A percentile compares a stretch with the other conserved stretches of the same genome.
These are phyloP conservation scores for Fratercula arctica DNA, from an alignment of 2,797 vertebrate genomes.

Conservation along the genomic window DNA sequence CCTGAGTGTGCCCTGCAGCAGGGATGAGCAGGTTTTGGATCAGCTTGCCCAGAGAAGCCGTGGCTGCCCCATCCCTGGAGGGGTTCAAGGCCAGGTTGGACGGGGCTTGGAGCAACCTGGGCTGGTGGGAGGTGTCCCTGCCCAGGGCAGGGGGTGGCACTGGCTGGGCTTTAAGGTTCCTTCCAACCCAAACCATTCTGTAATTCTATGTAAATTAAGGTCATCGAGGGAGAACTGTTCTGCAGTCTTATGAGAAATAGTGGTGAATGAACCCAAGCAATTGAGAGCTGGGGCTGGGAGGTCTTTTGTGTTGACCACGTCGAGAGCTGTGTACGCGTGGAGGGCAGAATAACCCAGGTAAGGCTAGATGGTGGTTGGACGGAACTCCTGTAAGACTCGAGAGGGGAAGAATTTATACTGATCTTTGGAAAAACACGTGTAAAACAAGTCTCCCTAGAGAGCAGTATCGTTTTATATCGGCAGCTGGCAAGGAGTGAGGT, in stretches of 20 bases:
- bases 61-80: no score
- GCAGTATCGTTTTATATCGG: background rate
- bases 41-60: no score
- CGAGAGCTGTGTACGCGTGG: fast-evolving
- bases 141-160: no score
- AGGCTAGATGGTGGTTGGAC: fast-evolving
- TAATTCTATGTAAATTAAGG: background rate
- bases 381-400: background rate
- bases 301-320: background rate
- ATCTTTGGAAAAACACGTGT: background rate
- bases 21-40: background rate
- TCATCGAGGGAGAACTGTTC: background rate
- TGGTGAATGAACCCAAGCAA: fast-evolving
- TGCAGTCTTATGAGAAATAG: background rate
- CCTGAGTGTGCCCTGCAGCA: background rate
- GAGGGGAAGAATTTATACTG: background rate
- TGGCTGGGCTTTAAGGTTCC: no score
- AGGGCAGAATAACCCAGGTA: background rate
- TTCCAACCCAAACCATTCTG: no score
- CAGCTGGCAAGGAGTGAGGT: background rate
- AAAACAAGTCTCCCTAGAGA: background rate
- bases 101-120: no score
- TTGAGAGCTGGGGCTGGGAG: background rate
- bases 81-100: no score
- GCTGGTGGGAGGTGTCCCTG: no score